Percentiles rank a stretch among this genome's conserved stretches.
Conservation (phyloP, 2,888 invertebrate species). For the Drosophila mayaguana region DNA sequence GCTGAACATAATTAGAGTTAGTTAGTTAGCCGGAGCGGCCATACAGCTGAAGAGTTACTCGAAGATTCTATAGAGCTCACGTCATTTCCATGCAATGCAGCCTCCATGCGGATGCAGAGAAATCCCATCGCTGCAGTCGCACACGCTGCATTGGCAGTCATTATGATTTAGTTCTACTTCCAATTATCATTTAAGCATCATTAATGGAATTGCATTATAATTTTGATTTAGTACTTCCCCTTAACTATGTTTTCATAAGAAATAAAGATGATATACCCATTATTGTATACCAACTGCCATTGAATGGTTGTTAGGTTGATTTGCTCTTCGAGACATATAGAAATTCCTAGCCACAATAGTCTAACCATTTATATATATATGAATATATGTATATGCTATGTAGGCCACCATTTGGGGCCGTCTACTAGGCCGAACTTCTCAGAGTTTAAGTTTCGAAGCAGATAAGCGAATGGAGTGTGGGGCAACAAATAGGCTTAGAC, state of each 20-base stretch:
- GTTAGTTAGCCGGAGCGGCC: conserved; percentile 45
- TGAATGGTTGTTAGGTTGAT: conserved; percentile 24
- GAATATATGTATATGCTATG: background rate
- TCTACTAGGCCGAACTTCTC: conserved; percentile 12
- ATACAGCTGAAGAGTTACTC: conserved; percentile 20
- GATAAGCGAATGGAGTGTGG: conserved; percentile 11
- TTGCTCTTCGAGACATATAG: conserved; percentile 6
- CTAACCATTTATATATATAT: conserved; percentile 58
- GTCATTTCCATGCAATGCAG: conserved; percentile 11
- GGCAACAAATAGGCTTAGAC: conserved; percentile 40
- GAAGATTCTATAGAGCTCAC: background rate
- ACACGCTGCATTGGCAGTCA: conserved; percentile 59
- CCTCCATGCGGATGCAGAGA: conserved; percentile 4
- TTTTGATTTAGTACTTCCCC: conserved; percentile 8
- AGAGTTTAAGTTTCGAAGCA: conserved; percentile 31
- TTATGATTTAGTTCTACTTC: conserved; percentile 52
- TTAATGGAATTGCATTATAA: conserved; percentile 5
- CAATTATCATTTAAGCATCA: conserved; percentile 29
- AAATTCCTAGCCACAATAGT: conserved; percentile 48
- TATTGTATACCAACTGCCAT: conserved; percentile 23
- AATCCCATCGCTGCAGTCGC: background rate
- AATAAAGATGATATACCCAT: too few species aligned
- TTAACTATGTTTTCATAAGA: background rate
- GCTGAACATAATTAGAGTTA: conserved; percentile 47
- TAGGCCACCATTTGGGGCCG: conserved; percentile 5